Evolutionary conservation across 2,113 vertebrate genomes (phyloP).

Genomic region (Entelurus aequoreus): DNA sequence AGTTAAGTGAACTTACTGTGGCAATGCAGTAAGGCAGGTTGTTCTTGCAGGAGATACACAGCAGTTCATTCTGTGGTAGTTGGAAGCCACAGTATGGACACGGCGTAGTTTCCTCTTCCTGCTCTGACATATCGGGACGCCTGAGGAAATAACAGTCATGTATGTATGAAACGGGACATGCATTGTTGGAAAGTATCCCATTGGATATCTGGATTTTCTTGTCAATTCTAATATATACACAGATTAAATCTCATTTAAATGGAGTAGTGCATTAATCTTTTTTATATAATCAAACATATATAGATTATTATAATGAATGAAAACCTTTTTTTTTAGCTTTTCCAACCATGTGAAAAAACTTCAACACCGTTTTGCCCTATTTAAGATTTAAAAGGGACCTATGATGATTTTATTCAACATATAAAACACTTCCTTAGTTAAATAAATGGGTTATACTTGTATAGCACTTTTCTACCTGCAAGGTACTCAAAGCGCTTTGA

Average conservation of each 20-base stretch:
- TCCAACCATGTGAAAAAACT: too few species aligned
- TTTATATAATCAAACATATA: too few species aligned
- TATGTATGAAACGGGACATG: neutral
- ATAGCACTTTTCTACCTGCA: too few species aligned
- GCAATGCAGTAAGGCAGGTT: conserved; percentile 92
- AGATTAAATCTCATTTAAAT: too few species aligned
- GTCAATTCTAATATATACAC: neutral
- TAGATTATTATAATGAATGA: too few species aligned
- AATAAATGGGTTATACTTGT: too few species aligned
- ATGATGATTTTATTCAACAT: too few species aligned
- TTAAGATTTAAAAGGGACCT: too few species aligned
- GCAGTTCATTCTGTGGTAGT: conserved; percentile 84
- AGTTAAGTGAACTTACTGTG: conserved; percentile 69
- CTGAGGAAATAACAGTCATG: conserved; percentile 48
- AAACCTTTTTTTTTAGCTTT: too few species aligned
- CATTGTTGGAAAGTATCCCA: neutral
- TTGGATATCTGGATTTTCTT: neutral
- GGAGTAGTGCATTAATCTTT: neutral
- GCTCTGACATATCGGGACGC: conserved; percentile 80
- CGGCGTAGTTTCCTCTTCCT: conserved; percentile 82
- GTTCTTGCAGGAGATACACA: conserved; percentile 93
- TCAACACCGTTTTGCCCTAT: too few species aligned
- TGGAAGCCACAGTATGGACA: conserved; percentile 88
- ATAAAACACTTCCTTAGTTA: too few species aligned
- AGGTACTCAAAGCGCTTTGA: too few species aligned